These are phyloP conservation scores for Drosophila pruinosa DNA, from an alignment of 1,140 invertebrate species.

Conservation along the genomic window DNA sequence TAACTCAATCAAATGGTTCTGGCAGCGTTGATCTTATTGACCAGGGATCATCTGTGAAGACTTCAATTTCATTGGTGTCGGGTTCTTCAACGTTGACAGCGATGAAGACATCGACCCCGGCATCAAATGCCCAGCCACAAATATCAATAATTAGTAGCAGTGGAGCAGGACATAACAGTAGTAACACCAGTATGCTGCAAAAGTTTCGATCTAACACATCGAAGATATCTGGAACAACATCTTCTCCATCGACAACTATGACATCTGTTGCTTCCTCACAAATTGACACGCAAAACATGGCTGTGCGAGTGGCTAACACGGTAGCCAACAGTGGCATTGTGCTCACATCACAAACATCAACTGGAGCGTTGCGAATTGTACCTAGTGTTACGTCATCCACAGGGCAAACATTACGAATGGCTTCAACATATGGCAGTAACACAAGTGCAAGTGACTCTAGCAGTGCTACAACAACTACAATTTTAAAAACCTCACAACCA, in stretches of 20 bases:
- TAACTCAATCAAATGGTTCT: neutral
- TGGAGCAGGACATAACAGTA: constrained; percentile 12
- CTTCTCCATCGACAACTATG: neutral
- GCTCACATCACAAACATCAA: constrained; percentile 37
- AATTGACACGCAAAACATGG: constrained; percentile 20
- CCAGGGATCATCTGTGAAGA: neutral
- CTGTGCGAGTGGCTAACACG: constrained; percentile 50
- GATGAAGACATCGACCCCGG: neutral
- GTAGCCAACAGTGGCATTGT: constrained; percentile 42
- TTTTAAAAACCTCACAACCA: constrained; percentile 52
- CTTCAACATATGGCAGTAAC: constrained; percentile 46
- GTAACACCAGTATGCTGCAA: constrained; percentile 42
- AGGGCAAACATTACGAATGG: constrained; percentile 55
- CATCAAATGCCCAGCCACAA: constrained; percentile 41
- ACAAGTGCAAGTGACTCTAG: neutral
- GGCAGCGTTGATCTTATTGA: neutral
- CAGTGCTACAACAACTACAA: constrained; percentile 40
- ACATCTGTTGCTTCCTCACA: neutral
- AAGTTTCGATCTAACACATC: constrained; percentile 55
- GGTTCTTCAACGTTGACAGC: neutral
- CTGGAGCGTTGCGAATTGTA: constrained; percentile 49
- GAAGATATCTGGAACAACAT: constrained; percentile 7
- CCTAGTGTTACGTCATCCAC: constrained; percentile 34
- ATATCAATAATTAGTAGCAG: constrained; percentile 62
- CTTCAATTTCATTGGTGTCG: neutral